phyloP scores from a whole-genome alignment of 2,888 invertebrate genomes.

The Leucoptera coffeella region DNA sequence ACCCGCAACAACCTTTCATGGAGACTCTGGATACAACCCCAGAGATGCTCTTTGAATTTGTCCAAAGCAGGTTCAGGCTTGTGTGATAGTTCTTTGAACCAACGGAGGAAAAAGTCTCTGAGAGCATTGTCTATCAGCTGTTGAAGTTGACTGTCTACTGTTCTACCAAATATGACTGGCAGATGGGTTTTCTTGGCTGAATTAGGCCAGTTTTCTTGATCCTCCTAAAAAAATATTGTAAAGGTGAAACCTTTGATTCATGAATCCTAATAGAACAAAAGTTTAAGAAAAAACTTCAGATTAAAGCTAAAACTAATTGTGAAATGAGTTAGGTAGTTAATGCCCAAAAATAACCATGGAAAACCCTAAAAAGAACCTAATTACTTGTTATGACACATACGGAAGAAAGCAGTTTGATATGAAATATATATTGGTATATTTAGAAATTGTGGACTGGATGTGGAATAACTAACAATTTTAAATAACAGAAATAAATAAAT shows the following conservation, averaged over 20 bases:
- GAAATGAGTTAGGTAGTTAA: background rate
- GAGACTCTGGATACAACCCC: conserved; percentile 70
- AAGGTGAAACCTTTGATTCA: too few species aligned
- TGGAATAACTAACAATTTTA: too few species aligned
- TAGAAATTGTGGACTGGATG: background rate
- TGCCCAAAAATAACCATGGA: background rate
- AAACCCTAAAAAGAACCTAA: background rate
- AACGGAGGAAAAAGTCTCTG: conserved; percentile 71
- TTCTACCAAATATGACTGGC: conserved; percentile 75
- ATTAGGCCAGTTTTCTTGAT: conserved; percentile 30
- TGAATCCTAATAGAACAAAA: too few species aligned
- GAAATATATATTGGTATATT: conserved; percentile 1
- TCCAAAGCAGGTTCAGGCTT: conserved; percentile 59
- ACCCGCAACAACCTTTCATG: conserved; percentile 68
- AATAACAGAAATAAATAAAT: background rate
- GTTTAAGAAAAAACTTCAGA: too few species aligned
- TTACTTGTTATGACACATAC: background rate
- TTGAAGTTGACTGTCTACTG: conserved; percentile 77
- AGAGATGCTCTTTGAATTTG: conserved; percentile 71
- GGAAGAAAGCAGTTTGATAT: conserved; percentile 7
- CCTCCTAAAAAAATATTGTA: conserved; percentile 29
- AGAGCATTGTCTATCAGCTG: conserved; percentile 74
- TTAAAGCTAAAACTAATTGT: conserved; percentile 1
- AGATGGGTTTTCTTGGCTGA: conserved; percentile 48
- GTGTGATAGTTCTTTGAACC: conserved; percentile 66